Conservation (phyloP, 2,888 invertebrate species). For the Cantharis flavilabris region DNA sequence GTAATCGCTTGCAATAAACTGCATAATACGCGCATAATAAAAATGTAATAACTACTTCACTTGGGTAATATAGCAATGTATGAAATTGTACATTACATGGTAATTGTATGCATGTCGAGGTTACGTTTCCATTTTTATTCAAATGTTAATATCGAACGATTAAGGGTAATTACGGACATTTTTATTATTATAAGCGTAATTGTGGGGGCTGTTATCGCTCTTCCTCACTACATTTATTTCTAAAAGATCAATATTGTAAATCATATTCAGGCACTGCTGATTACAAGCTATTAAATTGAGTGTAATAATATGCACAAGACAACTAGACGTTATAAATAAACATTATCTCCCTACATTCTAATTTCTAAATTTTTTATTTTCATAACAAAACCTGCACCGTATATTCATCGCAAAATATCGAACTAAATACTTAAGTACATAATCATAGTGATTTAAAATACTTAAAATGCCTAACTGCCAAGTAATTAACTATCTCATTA, state of each 20-base stretch:
- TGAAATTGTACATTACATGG: slow-evolving; percentile 26
- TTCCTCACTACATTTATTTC: not conserved
- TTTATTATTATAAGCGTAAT: slow-evolving; percentile 10
- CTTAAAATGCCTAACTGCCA: not conserved
- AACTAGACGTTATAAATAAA: not conserved
- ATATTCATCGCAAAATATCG: not conserved
- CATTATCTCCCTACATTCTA: not conserved
- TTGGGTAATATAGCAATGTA: slow-evolving; percentile 24
- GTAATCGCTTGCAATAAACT: not conserved
- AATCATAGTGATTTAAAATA: not conserved
- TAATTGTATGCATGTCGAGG: slow-evolving; percentile 22
- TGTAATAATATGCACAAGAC: not conserved
- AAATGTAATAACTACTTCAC: slow-evolving; percentile 26
- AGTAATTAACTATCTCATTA: not conserved
- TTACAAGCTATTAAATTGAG: not conserved
- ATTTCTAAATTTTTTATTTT: not conserved
- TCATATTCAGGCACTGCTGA: not conserved
- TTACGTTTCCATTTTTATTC: not conserved
- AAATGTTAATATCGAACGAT: slow-evolving; percentile 1
- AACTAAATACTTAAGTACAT: not conserved
- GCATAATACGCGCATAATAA: not conserved
- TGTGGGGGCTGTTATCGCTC: slow-evolving; percentile 7
- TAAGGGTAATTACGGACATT: not conserved
- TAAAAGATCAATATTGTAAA: not conserved
- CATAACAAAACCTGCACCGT: not conserved